Conservation (phyloP, 2,888 invertebrate species). For the Chymomyza procnemis region DNA sequence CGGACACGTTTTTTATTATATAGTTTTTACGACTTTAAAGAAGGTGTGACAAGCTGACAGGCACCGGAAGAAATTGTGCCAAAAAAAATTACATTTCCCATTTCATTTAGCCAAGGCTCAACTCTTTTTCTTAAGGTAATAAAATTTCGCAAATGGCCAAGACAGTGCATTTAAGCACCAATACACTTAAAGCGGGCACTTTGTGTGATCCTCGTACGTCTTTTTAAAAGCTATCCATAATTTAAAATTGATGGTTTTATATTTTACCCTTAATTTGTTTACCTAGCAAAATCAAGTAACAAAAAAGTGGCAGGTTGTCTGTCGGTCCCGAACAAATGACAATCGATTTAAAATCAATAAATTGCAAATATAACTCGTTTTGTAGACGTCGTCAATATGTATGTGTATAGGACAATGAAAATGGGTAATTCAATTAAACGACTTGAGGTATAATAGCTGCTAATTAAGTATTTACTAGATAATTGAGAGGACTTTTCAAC, state of each 20-base stretch:
- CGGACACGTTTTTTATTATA: neutral
- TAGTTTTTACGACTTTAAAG: neutral
- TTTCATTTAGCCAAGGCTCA: neutral
- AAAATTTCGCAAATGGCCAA: neutral
- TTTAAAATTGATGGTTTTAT: neutral
- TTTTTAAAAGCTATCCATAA: neutral
- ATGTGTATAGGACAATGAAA: neutral
- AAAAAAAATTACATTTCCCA: neutral
- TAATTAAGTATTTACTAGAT: neutral
- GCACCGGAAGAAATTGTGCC: neutral
- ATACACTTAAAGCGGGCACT: neutral
- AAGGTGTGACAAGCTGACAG: neutral
- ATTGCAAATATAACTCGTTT: neutral
- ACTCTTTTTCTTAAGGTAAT: neutral
- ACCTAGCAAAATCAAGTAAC: neutral
- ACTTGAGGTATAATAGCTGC: neutral
- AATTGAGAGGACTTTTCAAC: too few relatives aligned
- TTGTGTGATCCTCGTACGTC: neutral
- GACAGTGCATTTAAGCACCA: neutral
- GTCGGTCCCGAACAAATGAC: too few relatives aligned
- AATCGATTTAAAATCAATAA: too few relatives aligned
- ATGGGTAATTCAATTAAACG: neutral
- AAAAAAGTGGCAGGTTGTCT: too few relatives aligned
- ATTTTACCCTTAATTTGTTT: neutral
- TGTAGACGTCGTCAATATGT: neutral